Base-by-base conservation (phyloP, 2,888 invertebrate genomes). In the Sialis lutaria region DNA sequence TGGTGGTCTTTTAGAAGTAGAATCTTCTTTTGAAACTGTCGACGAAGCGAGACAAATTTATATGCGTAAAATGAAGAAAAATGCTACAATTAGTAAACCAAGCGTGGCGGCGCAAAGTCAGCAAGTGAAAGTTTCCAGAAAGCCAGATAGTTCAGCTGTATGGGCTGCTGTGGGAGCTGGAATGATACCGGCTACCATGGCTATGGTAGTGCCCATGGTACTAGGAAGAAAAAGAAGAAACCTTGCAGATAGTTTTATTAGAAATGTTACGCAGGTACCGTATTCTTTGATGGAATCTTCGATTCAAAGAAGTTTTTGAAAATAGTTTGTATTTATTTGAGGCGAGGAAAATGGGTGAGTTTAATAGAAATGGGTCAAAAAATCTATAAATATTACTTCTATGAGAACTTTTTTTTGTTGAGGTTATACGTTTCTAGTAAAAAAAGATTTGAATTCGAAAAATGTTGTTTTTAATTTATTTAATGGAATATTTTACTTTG, bases 161-260 rank as follows among this genome's bases (percentile, higher is more conserved):
- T 58, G 82, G 51, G 81, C 82, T 6, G 82, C 82, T 1, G 79
- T 83, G 1, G 80, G 83, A 1, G 83, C 84, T 10, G 84, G 84
- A 0, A 80, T 85, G 77, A 70, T 85, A 13, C 84, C 84, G 6
- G 84, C 83, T 0, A 82, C 84, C 0, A 80, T 84, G 77, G 84
- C 83, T 0, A 80, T 84, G 78, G 70, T 85, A 53, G 77, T 84
- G 35, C 85, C 85, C 0, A 77, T 84, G 73, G 78, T 82, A 61
- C 66, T 84, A 49, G 79, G 79, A n/a, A 64, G 72, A 41, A 67
- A 64, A 53, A 65, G 63, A 46, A 54, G 56, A 47, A 54, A 55
- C 45, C 56, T 54, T 34, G 46, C 55, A 12, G 48, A 53, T 32
- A 35, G 41, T 22, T 7, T 8, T 31, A 22, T 35, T 2, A 34